phyloP scores from a whole-genome alignment of 2,797 vertebrate species.

The Gadopsis marmoratus region DNA sequence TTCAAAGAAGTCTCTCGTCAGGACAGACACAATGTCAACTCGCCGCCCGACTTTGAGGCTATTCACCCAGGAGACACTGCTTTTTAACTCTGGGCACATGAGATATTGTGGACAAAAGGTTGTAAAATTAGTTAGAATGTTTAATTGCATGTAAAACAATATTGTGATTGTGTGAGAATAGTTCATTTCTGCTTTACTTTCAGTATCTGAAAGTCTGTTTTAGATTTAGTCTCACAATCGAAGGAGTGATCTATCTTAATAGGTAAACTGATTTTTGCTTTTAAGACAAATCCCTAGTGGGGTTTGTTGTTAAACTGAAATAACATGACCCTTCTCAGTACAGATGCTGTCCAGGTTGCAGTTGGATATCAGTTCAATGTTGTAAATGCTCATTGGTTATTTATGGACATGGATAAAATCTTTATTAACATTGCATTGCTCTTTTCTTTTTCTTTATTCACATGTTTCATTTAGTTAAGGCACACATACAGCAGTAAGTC shows the following conservation, averaged over 20 bases:
- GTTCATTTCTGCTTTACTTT: conserved; percentile 6
- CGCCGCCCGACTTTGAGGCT: conserved; percentile 23
- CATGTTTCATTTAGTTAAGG: not conserved
- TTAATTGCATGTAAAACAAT: conserved; percentile 19
- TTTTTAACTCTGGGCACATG: too few species aligned
- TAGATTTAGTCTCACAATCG: conserved; percentile 42
- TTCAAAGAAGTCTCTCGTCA: conserved; percentile 30
- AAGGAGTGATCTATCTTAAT: not conserved
- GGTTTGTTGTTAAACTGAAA: conserved; percentile 24
- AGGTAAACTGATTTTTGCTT: conserved; percentile 21
- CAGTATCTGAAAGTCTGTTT: conserved; percentile 24
- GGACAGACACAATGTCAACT: conserved; percentile 61
- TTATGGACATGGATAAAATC: not conserved
- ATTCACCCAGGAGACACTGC: conserved; percentile 44
- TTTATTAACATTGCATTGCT: not conserved
- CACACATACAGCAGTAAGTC: not conserved
- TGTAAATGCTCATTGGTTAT: not conserved
- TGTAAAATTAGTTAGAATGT: conserved; percentile 3
- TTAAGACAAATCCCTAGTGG: conserved; percentile 23
- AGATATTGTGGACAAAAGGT: conserved; percentile 7
- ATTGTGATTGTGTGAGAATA: conserved; percentile 7
- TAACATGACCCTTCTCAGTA: not conserved
- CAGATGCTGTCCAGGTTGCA: conserved; percentile 16
- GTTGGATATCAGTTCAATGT: conserved; percentile 19
- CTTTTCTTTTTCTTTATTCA: conserved; percentile 1